Base-by-base conservation (phyloP, 2,888 invertebrate genomes). In the Ctenicera cuprea region DNA sequence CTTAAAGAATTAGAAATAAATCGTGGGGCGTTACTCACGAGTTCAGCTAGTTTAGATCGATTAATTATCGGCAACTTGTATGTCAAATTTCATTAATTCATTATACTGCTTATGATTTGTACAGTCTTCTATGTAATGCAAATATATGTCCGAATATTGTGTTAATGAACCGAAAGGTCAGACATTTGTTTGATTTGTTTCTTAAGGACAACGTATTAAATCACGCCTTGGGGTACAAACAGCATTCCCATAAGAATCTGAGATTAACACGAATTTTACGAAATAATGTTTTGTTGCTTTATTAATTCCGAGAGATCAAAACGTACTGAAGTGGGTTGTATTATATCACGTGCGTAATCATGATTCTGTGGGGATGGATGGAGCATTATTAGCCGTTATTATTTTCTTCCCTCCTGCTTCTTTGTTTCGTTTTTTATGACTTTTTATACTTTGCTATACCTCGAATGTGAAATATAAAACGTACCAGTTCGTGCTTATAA, bases 261-360 rank as follows among this genome's bases (percentile, higher is more conserved):
- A 22, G 18, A 50, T 26, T 20, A 26, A 16, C 43, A 50, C 11
- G 26, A 26, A 50, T 12, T 50, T 50, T n/a, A 1, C 22, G 18
- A 50, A 30, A 8, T 54, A 30, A 30, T 30, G 33, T 30, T 33
- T 54, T 54, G 54, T 54, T 61, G 20, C 38, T 41, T 73, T 73
- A 73, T 73, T 73, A 73, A 73, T 73, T 68, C 68, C 41, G 68
- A 68, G 68, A 68, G 43, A 63, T 63, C 68, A 37, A 68, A 73
- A 73, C 68, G 73, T 68, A 68, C 68, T 62, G 73, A 73, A 73
- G 73, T 73, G 67, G 52, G 65, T 66, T 72, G 43, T 73, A 52
- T 71, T 72, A 72, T 75, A 75, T 64, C 65, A 64, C 72, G 50
- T 73, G 62, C 37, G 66, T 71, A 76, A 76, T 76, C 62, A 70